Evolutionary conservation across 2,113 vertebrate genomes (phyloP), one percentile per base, ranked within the genome.

Genomic region (Heloderma charlesbogerti): DNA sequence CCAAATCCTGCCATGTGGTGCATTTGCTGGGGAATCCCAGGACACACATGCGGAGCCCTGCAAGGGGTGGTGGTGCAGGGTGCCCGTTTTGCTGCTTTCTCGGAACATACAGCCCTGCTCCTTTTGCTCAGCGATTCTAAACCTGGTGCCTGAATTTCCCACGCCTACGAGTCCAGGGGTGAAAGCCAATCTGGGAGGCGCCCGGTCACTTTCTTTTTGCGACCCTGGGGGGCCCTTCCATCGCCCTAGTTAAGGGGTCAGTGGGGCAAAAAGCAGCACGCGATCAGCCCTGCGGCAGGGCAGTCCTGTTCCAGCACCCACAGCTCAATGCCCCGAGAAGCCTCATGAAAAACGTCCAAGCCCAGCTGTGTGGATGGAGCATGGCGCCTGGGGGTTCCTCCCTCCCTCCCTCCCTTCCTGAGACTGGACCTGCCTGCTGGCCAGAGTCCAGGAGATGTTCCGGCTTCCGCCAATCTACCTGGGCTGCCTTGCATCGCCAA

Each of bases 381-480:
- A 34, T 31, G 60, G 18, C 20, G 16, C 60, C 57, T 63, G 51
- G 51, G 10, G 51, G 51, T 22, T 22, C 60, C 60, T 2, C 60
- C 60, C 2, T 22, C 51, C 51, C 51, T 54, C 51, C 12, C 71
- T 72, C 27, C 54, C 40, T 37, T n/a, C 81, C 67, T 16, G 0
- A 18, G 16, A 54, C 63, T 60, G n/a, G 66, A 12, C 67, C 80
- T 57, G 88, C 88, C 48, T 6, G n/a, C 48, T 3, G 25, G 51
- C 91, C 89, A 90, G 80, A 0, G 67, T 91, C 92, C 91, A 94
- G 95, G 94, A 92, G 51, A 43, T 34, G 74, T 85, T 90, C 95
- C 94, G 25, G 63, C 83, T 16, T 77, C 37, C 40, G 90, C 93
- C 92, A 95, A 93, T 95, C 95, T 94, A 96, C 95, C 96, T 96